These are phyloP conservation scores for Elegia similella DNA, from an alignment of 2,888 invertebrate species.

Conservation along the genomic window DNA sequence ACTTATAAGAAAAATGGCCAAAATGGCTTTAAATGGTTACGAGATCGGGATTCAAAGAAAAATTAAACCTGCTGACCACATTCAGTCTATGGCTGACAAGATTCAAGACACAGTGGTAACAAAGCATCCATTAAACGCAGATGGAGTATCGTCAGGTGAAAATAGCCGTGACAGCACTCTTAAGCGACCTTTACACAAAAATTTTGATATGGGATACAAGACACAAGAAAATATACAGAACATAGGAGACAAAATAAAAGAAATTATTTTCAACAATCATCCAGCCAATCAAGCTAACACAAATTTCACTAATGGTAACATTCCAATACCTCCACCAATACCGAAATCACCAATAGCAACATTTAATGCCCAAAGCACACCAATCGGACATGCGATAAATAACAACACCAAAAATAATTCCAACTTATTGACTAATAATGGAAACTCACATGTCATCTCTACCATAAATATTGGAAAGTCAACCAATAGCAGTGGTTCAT, in stretches of 20 bases:
- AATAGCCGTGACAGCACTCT: constrained; percentile 57
- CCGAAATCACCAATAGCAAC: constrained; percentile 67
- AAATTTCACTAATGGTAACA: constrained; percentile 22
- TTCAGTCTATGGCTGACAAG: constrained; percentile 76
- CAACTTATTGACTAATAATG: constrained; percentile 46
- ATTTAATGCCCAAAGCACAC: constrained; percentile 53
- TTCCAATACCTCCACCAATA: constrained; percentile 58
- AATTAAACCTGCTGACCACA: constrained; percentile 77
- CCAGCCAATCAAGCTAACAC: constrained; percentile 31
- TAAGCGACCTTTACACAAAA: constrained; percentile 50
- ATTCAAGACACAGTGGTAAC: constrained; percentile 79
- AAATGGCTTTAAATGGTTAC: constrained; percentile 77
- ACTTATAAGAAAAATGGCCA: constrained; percentile 75
- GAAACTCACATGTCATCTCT: constrained; percentile 34
- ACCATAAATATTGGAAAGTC: constrained; percentile 42
- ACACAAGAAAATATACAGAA: constrained; percentile 53
- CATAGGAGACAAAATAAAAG: constrained; percentile 63
- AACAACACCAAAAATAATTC: constrained; percentile 19
- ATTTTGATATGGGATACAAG: constrained; percentile 55
- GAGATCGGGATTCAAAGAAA: constrained; percentile 79
- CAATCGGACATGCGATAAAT: constrained; percentile 36
- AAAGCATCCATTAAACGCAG: constrained; percentile 73
- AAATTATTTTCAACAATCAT: constrained; percentile 58
- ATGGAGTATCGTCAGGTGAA: constrained; percentile 54
- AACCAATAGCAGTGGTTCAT: constrained; percentile 47